These are phyloP conservation scores for Genyomyrus donnyi DNA, from an alignment of 2,113 vertebrate species.

Conservation along the genomic window DNA sequence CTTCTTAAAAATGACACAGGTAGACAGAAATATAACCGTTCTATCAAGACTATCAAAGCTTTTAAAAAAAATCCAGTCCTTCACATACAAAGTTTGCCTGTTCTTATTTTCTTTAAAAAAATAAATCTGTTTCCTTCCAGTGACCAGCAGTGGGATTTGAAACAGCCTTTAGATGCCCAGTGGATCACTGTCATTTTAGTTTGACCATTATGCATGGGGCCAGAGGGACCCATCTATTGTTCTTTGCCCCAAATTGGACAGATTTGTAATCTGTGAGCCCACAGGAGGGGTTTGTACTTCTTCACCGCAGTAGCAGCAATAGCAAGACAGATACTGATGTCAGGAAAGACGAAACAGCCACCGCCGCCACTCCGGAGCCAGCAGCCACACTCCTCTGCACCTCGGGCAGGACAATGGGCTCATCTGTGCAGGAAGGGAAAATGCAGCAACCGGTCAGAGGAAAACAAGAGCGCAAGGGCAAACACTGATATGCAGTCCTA, in stretches of 20 bases:
- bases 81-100: neutral
- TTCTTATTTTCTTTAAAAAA: neutral
- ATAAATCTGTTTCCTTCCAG: slow-evolving; percentile 30
- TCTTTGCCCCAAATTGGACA: neutral
- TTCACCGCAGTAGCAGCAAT: slow-evolving; percentile 57
- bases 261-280: neutral
- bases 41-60: neutral
- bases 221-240: slow-evolving; percentile 24
- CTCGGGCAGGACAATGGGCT: slow-evolving; percentile 61
- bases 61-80: neutral
- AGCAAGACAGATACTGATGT: slow-evolving; percentile 61
- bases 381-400: slow-evolving; percentile 72
- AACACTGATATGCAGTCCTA: neutral
- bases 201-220: slow-evolving; percentile 36
- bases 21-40: neutral
- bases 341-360: slow-evolving; percentile 49
- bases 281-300: slow-evolving; percentile 19
- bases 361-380: slow-evolving; percentile 48
- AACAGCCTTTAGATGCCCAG: slow-evolving; percentile 45
- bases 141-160: slow-evolving; percentile 57
- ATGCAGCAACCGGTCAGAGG: neutral
- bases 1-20: neutral
- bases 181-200: slow-evolving; percentile 52
- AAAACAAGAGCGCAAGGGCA: neutral
- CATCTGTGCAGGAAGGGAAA: slow-evolving; percentile 53